Evolutionary conservation across 2,797 vertebrate species (phyloP).

Genomic region (Micropoecilia bifurca): DNA sequence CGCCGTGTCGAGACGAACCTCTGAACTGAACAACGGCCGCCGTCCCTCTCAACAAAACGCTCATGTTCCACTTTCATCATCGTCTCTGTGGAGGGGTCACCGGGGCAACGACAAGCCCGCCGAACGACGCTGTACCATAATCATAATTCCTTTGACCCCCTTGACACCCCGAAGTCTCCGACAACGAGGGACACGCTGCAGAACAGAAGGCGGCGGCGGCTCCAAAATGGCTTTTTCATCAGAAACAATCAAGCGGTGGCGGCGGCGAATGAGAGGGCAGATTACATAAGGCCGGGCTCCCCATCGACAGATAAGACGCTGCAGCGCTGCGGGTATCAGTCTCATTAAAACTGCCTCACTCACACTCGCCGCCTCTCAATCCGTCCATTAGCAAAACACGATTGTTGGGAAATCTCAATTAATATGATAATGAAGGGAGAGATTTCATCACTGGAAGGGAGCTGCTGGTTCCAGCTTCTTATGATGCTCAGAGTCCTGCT

Average conservation of each 20-base stretch:
- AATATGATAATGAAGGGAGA: conserved; percentile 77
- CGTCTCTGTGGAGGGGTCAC: conserved; percentile 64
- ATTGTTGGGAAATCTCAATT: conserved; percentile 69
- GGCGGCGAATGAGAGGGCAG: conserved; percentile 68
- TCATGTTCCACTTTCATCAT: conserved; percentile 61
- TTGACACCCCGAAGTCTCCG: conserved; percentile 66
- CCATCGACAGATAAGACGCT: conserved; percentile 34
- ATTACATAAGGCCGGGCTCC: conserved; percentile 67
- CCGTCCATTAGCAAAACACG: conserved; percentile 46
- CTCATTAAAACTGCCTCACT: conserved; percentile 52
- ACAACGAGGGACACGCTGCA: conserved; percentile 76
- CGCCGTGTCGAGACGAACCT: conserved; percentile 48
- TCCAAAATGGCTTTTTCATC: conserved; percentile 83
- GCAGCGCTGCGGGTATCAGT: conserved; percentile 26
- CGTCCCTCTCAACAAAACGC: conserved; percentile 48
- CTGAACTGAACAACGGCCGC: conserved; percentile 40
- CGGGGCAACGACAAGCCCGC: conserved; percentile 77
- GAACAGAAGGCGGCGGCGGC: conserved; percentile 64
- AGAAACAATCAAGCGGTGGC: conserved; percentile 80
- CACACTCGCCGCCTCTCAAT: conserved; percentile 45
- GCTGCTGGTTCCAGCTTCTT: background rate
- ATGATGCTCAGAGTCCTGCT: background rate
- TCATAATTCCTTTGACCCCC: conserved; percentile 80
- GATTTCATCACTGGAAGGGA: conserved; percentile 39
- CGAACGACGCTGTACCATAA: conserved; percentile 77